Percentiles rank a stretch among this genome's conserved stretches.
These are phyloP conservation scores for Pseudanteris insignis DNA, from an alignment of 2,888 invertebrate genomes.

Conservation along the genomic window DNA sequence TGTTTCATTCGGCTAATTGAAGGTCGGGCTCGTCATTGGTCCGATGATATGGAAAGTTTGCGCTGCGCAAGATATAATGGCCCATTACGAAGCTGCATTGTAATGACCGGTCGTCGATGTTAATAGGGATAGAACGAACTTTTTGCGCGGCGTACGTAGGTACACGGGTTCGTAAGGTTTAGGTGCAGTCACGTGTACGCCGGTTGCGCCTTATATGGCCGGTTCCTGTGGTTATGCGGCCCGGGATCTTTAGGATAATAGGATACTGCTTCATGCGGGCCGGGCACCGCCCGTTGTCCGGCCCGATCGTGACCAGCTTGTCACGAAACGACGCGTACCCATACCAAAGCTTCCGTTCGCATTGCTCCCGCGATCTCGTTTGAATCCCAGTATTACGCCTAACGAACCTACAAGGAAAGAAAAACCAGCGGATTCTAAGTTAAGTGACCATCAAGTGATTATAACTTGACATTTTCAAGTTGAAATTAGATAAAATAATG, in stretches of 20 bases:
- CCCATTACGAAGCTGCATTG: conserved; percentile 56
- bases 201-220: conserved; percentile 55
- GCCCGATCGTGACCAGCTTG: conserved; percentile 57
- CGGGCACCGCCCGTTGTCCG: conserved; percentile 55
- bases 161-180: conserved; percentile 23
- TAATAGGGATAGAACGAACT: conserved; percentile 54
- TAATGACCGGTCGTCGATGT: conserved; percentile 56
- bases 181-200: conserved; percentile 45
- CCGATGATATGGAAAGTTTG: conserved; percentile 56
- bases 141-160: conserved; percentile 47
- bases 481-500: no score
- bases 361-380: conserved; percentile 11
- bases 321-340: conserved; percentile 51
- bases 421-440: no score
- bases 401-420: no score
- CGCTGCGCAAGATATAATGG: conserved; percentile 51
- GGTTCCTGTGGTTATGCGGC: conserved; percentile 52
- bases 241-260: conserved; percentile 53
- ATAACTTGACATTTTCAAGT: no score
- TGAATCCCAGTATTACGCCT: conserved; percentile 26
- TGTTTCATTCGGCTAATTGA: no score
- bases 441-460: no score
- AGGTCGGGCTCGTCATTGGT: conserved; percentile 20
- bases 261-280: conserved; percentile 54
- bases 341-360: conserved; percentile 29